Evolutionary conservation across 2,113 vertebrate species (phyloP).

Genomic region (Serinus canaria): DNA sequence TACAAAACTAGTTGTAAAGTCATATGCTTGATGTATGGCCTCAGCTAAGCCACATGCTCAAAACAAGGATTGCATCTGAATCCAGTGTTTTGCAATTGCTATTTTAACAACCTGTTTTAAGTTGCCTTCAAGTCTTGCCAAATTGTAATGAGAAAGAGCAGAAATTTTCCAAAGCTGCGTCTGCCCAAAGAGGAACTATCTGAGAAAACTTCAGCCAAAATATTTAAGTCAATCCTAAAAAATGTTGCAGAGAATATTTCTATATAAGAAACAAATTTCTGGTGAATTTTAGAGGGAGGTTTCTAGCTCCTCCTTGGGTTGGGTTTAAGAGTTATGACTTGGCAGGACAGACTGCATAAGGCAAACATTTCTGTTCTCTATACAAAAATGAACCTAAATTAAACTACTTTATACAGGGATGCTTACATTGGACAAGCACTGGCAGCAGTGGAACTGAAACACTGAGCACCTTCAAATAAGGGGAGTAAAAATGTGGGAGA

Average conservation of each 20-base stretch:
- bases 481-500: neutral
- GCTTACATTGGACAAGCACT: neutral
- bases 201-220: neutral
- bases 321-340: neutral
- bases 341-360: neutral
- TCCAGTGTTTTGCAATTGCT: slow-evolving; percentile 26
- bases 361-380: neutral
- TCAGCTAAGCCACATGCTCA: neutral
- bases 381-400: neutral
- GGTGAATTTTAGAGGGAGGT: neutral
- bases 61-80: neutral
- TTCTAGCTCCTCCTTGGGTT: neutral
- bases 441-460: neutral
- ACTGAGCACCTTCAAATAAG: neutral
- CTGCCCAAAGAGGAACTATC: neutral
- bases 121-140: slow-evolving; percentile 40
- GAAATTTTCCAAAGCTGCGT: neutral
- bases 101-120: slow-evolving; percentile 42
- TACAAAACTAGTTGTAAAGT: neutral
- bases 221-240: neutral
- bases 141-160: slow-evolving; percentile 3
- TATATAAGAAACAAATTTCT: neutral
- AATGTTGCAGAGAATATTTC: neutral
- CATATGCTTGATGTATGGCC: neutral
- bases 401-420: neutral